Evolutionary conservation across 2,888 invertebrate genomes (phyloP).

Genomic region (Sphaerolaimus hirsutus): DNA sequence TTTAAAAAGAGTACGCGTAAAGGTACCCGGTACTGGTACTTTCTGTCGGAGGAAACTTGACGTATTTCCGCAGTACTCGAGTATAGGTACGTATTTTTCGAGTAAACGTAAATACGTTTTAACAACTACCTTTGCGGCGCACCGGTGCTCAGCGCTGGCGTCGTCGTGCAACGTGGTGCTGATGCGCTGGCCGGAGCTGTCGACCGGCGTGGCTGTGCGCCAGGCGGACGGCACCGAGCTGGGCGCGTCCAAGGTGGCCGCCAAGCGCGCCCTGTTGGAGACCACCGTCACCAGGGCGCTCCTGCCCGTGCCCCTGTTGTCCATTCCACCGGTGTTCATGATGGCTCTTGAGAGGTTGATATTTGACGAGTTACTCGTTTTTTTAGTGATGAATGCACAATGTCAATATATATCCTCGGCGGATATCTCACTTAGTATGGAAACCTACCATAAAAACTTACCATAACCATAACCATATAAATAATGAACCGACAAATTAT

Average conservation of each 20-base stretch:
- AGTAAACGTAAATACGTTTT: too few relatives aligned
- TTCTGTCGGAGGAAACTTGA: too few relatives aligned
- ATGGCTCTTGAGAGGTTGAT: conserved; percentile 16
- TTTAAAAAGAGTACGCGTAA: too few relatives aligned
- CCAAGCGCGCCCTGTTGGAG: conserved; percentile 25
- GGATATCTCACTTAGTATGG: neutral
- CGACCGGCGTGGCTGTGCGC: conserved; percentile 30
- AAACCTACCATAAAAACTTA: neutral
- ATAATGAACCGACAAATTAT: neutral
- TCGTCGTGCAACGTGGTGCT: conserved; percentile 30
- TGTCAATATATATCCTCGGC: neutral
- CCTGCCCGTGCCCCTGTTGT: conserved; percentile 17
- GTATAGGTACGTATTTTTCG: too few relatives aligned
- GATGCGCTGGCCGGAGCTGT: conserved; percentile 30
- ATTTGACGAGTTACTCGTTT: too few relatives aligned
- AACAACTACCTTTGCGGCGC: too few relatives aligned
- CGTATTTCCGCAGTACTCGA: too few relatives aligned
- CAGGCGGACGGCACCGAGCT: conserved; percentile 27
- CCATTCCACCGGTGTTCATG: conserved; percentile 18
- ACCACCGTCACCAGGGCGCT: conserved; percentile 19
- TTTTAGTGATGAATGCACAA: too few relatives aligned
- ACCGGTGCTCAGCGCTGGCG: conserved; percentile 26
- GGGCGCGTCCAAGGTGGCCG: conserved; percentile 32
- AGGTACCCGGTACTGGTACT: too few relatives aligned
- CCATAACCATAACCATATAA: neutral